phyloP scores from a whole-genome alignment of 1,140 invertebrate genomes.

The Anagrus nilaparvatae region DNA sequence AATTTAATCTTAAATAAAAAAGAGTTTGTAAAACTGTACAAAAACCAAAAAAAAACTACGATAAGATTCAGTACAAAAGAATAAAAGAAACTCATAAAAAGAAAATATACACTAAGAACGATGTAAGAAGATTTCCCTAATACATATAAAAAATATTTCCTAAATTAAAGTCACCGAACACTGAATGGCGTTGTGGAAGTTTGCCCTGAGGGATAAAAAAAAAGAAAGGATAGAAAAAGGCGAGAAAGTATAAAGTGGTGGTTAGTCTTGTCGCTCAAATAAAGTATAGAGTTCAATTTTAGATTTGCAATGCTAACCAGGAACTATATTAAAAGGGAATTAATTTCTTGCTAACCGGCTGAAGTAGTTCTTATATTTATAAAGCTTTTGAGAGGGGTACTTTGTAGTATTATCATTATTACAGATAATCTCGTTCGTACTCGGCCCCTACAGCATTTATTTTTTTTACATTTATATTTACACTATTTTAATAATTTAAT shows the following conservation, averaged over 20 bases:
- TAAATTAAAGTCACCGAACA: too few relatives aligned
- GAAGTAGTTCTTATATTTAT: slow-evolving; percentile 29
- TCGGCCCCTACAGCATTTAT: too few relatives aligned
- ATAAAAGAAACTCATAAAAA: slow-evolving; percentile 10
- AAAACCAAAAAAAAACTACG: slow-evolving; percentile 11
- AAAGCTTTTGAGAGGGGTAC: too few relatives aligned
- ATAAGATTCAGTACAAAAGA: slow-evolving; percentile 12
- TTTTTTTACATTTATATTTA: too few relatives aligned
- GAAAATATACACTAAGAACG: slow-evolving; percentile 4
- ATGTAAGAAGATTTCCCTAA: slow-evolving; percentile 26
- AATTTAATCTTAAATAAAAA: too few relatives aligned
- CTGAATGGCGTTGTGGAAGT: background rate
- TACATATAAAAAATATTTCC: slow-evolving; percentile 22
- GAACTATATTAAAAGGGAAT: slow-evolving; percentile 39
- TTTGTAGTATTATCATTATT: too few relatives aligned
- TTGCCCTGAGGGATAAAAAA: slow-evolving; percentile 20
- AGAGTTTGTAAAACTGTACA: too few relatives aligned
- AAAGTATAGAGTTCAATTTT: slow-evolving; percentile 16
- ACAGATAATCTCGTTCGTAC: slow-evolving; percentile 28
- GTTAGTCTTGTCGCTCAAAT: too few relatives aligned
- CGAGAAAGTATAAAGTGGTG: too few relatives aligned
- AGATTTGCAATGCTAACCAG: slow-evolving; percentile 41
- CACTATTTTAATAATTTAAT: too few relatives aligned
- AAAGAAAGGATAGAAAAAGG: slow-evolving; percentile 7
- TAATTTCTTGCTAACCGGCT: slow-evolving; percentile 40